Evolutionary conservation across 2,888 invertebrate genomes (phyloP), one percentile per base, ranked within the genome.

Genomic region (Octodonta nipae): DNA sequence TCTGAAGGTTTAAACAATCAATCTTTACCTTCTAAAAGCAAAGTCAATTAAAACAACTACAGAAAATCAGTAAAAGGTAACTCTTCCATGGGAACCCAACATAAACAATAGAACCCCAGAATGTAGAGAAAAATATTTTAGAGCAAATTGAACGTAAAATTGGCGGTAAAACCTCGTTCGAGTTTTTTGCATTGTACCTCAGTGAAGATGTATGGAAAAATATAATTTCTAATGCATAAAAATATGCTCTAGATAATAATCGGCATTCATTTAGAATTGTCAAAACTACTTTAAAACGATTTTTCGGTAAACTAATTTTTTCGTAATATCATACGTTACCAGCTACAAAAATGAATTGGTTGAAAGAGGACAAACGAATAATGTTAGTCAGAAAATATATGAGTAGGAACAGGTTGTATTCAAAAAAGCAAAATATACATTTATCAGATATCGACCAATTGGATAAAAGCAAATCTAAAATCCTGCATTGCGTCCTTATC

Each of bases 281-380:
- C 13, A 26, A 15, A 14, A 14, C 28, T 17, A 33, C 11, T 14
- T 26, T 33, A 17, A 20, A 28, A 16, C 22, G 28, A n/a, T 28
- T 33, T 28, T 22, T 13, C 27, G 32, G 27, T 12, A 32, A 27
- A 27, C 14, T 32, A 13, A 26, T 32, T 12, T 27, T 32, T 26
- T 32, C 27, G 5, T 16, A 27, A 8, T 32, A 32, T 11, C 32
- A 27, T 27, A 32, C 17, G 2, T 27, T 33, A 10, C 28, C 33
- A 20, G 22, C 28, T 15, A 27, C 31, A 33, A 33, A 33, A 20
- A 27, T 33, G 27, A 28, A 28, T 33, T 33, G 28, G 33, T 33
- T 24, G 10, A 33, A 28, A 11, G 24, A 28, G 14, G 24, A 28
- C 10, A 15, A 33, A 33, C 28, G 28, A 13, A 28, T 33, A 22